phyloP scores from a whole-genome alignment of 1,140 invertebrate species.

The Drosophila sp. region DNA sequence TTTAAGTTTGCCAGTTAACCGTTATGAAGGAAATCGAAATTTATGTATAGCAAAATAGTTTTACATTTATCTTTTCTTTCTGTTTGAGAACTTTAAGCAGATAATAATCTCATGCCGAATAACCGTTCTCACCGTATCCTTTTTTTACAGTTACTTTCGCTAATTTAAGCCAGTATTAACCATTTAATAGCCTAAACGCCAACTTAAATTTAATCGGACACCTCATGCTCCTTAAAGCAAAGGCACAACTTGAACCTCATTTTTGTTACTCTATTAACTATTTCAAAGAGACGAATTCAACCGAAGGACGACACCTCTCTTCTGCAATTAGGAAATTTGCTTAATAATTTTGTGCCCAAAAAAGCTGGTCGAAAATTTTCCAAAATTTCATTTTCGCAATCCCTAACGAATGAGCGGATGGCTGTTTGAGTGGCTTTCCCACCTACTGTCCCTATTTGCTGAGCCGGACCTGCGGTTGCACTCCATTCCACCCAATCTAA shows the following conservation, averaged over 20 bases:
- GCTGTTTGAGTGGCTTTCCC: slow-evolving; percentile 6
- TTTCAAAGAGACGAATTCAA: neutral
- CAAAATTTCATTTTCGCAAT: neutral
- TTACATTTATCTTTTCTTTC: too few relatives aligned
- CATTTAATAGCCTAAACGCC: too few relatives aligned
- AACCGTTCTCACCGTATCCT: too few relatives aligned
- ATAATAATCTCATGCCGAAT: too few relatives aligned
- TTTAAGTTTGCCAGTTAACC: neutral
- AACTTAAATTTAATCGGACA: too few relatives aligned
- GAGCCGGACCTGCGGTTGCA: neutral
- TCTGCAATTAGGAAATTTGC: neutral
- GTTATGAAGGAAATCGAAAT: too few relatives aligned
- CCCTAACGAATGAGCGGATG: neutral
- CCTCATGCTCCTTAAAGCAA: neutral
- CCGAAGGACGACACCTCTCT: neutral
- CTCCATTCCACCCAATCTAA: neutral
- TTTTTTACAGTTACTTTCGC: too few relatives aligned
- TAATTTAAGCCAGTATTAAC: too few relatives aligned
- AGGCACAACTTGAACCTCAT: neutral
- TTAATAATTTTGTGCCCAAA: neutral
- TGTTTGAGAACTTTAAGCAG: too few relatives aligned
- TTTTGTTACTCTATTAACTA: neutral
- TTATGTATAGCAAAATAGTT: too few relatives aligned
- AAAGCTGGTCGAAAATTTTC: neutral
- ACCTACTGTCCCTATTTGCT: slow-evolving; percentile 17